Conservation (phyloP, 2,888 invertebrate species). For the Stenotaenia linearis region DNA sequence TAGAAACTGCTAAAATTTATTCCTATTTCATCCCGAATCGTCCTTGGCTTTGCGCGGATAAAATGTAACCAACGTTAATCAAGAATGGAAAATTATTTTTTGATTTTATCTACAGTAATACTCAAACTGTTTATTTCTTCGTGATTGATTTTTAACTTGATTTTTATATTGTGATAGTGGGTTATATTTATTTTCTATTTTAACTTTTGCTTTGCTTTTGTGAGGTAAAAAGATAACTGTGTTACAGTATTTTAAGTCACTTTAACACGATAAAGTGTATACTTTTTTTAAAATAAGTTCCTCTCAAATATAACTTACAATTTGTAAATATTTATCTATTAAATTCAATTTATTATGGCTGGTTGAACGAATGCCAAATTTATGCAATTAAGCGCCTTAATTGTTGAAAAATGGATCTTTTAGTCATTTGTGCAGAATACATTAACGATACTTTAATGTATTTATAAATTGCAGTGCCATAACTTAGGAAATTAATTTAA, state of each 20-base stretch:
- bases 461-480: too few relatives aligned
- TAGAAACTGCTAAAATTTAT: slow-evolving; percentile 1
- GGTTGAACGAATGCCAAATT: too few relatives aligned
- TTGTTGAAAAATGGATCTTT: too few relatives aligned
- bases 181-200: neutral
- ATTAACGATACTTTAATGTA: too few relatives aligned
- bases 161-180: neutral
- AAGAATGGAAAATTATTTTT: neutral
- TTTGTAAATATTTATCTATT: neutral
- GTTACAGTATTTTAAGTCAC: too few relatives aligned
- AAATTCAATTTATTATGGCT: too few relatives aligned
- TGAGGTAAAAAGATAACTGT: neutral
- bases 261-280: too few relatives aligned
- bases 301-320: neutral
- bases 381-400: too few relatives aligned
- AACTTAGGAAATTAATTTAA: too few relatives aligned
- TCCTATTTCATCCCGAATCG: neutral
- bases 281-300: neutral
- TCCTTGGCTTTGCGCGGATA: slow-evolving; percentile 2
- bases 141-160: neutral
- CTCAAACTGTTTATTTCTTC: neutral
- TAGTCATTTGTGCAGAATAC: too few relatives aligned
- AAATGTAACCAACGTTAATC: neutral
- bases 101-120: neutral
- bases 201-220: neutral